phyloP scores from a whole-genome alignment of 2,113 vertebrate genomes.

The Ailurus styani region DNA sequence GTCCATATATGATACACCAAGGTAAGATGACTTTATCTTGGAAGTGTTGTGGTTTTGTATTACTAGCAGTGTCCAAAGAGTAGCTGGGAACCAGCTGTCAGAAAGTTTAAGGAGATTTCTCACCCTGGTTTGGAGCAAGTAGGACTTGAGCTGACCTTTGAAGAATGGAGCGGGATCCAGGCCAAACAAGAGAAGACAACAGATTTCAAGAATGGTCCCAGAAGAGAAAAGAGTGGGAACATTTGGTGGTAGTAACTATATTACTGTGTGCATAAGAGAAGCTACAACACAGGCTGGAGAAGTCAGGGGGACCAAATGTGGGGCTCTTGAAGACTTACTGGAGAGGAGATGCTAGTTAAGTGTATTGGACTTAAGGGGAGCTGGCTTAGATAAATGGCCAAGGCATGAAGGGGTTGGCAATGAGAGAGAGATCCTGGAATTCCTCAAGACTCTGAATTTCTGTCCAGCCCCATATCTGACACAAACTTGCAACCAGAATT shows the following conservation, averaged over 20 bases:
- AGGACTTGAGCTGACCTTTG: neutral
- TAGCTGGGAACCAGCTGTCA: neutral
- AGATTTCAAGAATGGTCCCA: neutral
- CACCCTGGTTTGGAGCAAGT: neutral
- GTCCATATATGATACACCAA: neutral
- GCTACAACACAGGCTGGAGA: neutral
- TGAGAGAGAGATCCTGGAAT: neutral
- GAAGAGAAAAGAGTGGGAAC: neutral
- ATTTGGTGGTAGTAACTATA: neutral
- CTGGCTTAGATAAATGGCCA: neutral
- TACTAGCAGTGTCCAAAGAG: neutral
- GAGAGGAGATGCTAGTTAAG: neutral
- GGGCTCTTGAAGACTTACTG: neutral
- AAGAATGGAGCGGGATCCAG: neutral
- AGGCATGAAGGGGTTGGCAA: neutral
- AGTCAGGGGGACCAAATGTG: accelerated
- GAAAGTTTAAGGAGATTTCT: neutral
- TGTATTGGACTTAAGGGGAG: neutral
- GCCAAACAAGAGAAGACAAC: neutral
- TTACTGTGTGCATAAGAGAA: neutral
- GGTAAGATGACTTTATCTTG: neutral
- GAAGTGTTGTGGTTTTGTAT: neutral
- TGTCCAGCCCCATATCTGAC: neutral
- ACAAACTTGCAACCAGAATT: too few relatives aligned
- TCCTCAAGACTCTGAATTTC: neutral